These are phyloP conservation scores for Gephyroberyx darwinii DNA, from an alignment of 2,797 vertebrate species.

Conservation along the genomic window DNA sequence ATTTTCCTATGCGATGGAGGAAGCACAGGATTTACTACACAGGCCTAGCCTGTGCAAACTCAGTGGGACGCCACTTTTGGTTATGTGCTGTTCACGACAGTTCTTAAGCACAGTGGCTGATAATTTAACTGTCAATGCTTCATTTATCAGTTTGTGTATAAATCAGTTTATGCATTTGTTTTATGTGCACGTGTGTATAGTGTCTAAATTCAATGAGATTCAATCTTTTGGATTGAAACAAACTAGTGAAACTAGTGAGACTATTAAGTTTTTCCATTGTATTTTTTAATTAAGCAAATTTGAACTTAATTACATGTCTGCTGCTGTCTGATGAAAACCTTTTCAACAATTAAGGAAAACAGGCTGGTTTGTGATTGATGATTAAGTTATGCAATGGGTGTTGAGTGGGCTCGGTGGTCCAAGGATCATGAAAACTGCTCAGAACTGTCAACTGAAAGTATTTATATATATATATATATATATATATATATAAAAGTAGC, in stretches of 20 bases:
- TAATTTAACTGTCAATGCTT: not conserved
- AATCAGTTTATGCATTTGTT: not conserved
- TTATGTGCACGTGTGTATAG: not conserved
- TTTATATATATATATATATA: no score
- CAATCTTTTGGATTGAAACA: no score
- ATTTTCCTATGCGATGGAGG: constrained; percentile 60
- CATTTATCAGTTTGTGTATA: not conserved
- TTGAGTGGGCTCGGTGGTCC: constrained; percentile 17
- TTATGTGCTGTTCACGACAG: no score
- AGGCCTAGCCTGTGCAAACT: constrained; percentile 33
- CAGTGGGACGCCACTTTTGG: not conserved
- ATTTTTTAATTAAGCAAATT: constrained; percentile 15
- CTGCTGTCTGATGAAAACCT: constrained; percentile 1
- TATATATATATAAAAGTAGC: no score
- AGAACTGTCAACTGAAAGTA: constrained; percentile 6
- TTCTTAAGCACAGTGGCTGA: no score
- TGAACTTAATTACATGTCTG: not conserved
- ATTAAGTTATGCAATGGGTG: not conserved
- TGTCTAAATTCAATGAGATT: no score
- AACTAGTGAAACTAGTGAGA: no score
- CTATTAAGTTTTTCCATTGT: constrained; percentile 1
- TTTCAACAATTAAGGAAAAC: not conserved
- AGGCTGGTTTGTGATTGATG: constrained; percentile 3
- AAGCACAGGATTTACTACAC: constrained; percentile 48
- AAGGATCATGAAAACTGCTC: not conserved